Base-by-base conservation (phyloP, 2,113 vertebrate species). In the Clarias batrachus region DNA sequence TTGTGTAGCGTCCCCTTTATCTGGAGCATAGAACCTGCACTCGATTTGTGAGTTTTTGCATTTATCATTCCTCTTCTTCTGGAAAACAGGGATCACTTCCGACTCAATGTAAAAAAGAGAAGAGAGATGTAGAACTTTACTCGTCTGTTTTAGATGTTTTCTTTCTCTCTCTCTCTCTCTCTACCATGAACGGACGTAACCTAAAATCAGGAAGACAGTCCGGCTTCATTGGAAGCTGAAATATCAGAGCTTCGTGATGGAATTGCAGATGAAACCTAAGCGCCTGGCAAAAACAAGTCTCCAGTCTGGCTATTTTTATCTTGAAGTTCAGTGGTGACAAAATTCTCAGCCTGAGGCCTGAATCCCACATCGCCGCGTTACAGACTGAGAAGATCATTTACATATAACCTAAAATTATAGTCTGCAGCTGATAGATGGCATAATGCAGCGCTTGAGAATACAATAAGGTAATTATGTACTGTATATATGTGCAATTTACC, bases 251-350 rank as follows among this genome's bases (percentile, higher is more conserved):
- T 54, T 57, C 65, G 27, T 80, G 82, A 52, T 65, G 79, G 48
- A 85, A 78, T 11, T 60, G 60, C 74, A 85, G 83, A 27, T 56
- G 12, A 68, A 83, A 80, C n/a, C 56, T 41, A 70, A 74, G 27
- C 25, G 37, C 54, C 62, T 81, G 73, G 65, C 73, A 73, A 76
- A 76, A 65, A 85, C 83, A 59, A 59, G 76, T 81, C 80, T 83
- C n/a, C 14, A 23, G 52, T 71, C 54, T 3, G 10, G 59, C 57
- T 65, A 63, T 85, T 87, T 27, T 81, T 78, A 86, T 82, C 54
- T 56, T 57, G 85, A 87, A 87, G 83, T 81, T 85, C 83, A 86
- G 48, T n/a, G 73, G 57, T 80, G 65, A 85, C 73, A 78, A 86
- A 83, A 37, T 79, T 85, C 74, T 82, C 79, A 37, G 70, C 65